Base-by-base conservation (phyloP, 1,140 invertebrate species). In the Colletes latitarsis region DNA sequence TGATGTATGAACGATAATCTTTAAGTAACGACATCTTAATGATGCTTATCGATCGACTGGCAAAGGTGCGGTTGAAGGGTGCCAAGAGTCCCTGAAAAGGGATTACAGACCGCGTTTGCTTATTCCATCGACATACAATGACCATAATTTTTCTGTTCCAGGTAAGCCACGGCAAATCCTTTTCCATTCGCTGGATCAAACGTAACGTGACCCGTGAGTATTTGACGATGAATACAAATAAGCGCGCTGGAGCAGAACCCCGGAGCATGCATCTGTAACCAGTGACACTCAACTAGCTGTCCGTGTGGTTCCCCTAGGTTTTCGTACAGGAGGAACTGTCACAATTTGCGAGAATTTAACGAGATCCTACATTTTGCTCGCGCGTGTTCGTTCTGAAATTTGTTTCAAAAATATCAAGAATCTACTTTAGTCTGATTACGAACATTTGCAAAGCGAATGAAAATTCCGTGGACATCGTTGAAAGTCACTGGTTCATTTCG, bases 101-200 rank as follows among this genome's bases (percentile, higher is more conserved):
- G 14, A 17, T 60, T 14, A n/a, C 19, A 17, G 57, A 43, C 43
- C 43, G 6, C 43, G 21, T 30, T 63, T 41, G 14, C 66, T 41
- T 21, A 41, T 77, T 21, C 66, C 17, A 41, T 39, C 21, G 55
- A 69, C 43, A 17, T 10, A 41, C 43, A 69, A 77, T 70, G 75
- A 52, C 12, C 55, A 64, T 53, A 10, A 17, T 63, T 73, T 81
- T 71, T 79, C 17, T 87, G 77, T 89, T 89, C 53, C 79, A 85
- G 85, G 87, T 89, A 82, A 88, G 77, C 55, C 43, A 19, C 15
- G 63, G 74, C 43, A 62, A 52, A 52, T 70, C 66, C 43, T 60
- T 60, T 60, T 17, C 55, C 64, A 60, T 41, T 49, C 66, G 55
- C 12, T 19, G 17, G 60, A 63, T 67, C 60, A 46, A 76, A 55